Evolutionary conservation across 2,888 invertebrate species (phyloP).

Genomic region (Notocelia uddmanniana): DNA sequence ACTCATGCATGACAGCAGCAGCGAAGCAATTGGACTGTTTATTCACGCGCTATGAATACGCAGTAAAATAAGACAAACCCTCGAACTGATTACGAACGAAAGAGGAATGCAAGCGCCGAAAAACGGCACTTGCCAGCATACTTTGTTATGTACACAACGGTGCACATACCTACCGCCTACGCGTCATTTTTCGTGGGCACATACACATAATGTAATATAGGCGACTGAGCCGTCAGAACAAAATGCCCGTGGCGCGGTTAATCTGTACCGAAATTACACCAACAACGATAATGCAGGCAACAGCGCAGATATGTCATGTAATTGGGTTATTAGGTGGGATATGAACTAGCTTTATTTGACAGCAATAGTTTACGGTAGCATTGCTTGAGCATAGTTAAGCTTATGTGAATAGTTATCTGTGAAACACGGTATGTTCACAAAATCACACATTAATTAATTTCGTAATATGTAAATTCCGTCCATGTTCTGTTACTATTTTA

Average conservation of each 20-base stretch:
- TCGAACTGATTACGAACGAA: slow-evolving; percentile 3
- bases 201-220: slow-evolving; percentile 3
- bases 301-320: slow-evolving; percentile 15
- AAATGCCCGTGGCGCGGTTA: slow-evolving; percentile 20
- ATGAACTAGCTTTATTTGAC: slow-evolving; percentile 24
- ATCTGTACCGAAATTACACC: slow-evolving; percentile 21
- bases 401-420: slow-evolving; percentile 7
- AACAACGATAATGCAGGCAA: slow-evolving; percentile 5
- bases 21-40: not conserved
- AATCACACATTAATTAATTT: slow-evolving; percentile 8
- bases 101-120: slow-evolving; percentile 14
- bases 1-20: not conserved
- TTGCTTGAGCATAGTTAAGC: not conserved
- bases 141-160: slow-evolving; percentile 18
- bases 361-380: slow-evolving; percentile 3
- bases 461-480: not conserved
- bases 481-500: no score
- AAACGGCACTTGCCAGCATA: not conserved
- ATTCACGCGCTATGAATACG: not conserved
- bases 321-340: slow-evolving; percentile 8
- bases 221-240: slow-evolving; percentile 32
- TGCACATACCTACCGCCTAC: slow-evolving; percentile 33
- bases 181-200: slow-evolving; percentile 17
- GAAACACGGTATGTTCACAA: not conserved
- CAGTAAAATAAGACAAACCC: not conserved